Base-by-base conservation (phyloP, 2,113 vertebrate genomes). In the Alaudala cheleensis region DNA sequence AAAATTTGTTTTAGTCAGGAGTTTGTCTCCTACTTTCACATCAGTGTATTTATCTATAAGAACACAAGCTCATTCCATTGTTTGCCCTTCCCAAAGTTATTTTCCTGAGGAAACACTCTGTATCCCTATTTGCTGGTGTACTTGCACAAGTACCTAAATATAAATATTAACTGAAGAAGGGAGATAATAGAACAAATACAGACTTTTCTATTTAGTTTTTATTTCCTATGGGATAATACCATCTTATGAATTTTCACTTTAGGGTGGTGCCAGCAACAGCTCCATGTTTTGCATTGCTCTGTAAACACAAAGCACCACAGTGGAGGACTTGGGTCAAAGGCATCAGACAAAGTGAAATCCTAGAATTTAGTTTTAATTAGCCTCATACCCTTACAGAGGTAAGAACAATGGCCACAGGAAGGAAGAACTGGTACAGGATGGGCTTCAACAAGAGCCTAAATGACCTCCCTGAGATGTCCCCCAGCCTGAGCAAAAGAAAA, bases 221-320 rank as follows among this genome's bases (percentile, higher is more conserved):
- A 54, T 47, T 71, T 69, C 4, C 1, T 15, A 12, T 33, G 9
- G 28, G 21, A 25, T 12, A 72, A 16, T 6, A 19, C 8, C 0
- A 22, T 20, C 7, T 12, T 9, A 47, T 0, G 2, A 67, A n/a
- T 72, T 65, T 77, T 25, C 26, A 72, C 2, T 40, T 69, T 37
- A 40, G 45, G 54, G 10, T 14, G 16, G 14, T 25, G 9, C 7
- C 47, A 66, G 21, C 31, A 72, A 40, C 13, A 37, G 19, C 16
- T 40, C 28, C 19, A 5, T 5, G 17, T 29, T 54, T 49, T 77
- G 13, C 11, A 3, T 50, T 47, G 40, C 64, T 76, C 33, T 15
- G 4, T 19, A 37, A 69, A 62, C 18, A 34, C 17, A 34, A 40
- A 47, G 34, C 17, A 28, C 42, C 14, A 31, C 17, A 76, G 14